Percentiles rank a stretch among this genome's conserved stretches.
phyloP scores from a whole-genome alignment of 2,113 vertebrate genomes.

The Prochilodus magdalenae region DNA sequence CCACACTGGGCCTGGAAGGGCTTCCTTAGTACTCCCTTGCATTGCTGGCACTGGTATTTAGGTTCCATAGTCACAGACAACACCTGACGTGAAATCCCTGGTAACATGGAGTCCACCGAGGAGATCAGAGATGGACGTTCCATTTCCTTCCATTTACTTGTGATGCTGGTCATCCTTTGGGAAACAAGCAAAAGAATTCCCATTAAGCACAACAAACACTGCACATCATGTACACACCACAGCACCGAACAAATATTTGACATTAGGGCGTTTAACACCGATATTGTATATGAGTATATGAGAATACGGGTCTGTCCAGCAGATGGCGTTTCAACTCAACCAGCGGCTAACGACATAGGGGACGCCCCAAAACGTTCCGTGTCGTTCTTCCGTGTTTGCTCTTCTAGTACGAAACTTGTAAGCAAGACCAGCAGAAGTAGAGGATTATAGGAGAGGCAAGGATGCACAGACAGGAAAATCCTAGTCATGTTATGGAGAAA shows the following conservation, averaged over 20 bases:
- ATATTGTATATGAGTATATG: too few species aligned
- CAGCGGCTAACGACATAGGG: too few species aligned
- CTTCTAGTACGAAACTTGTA: too few species aligned
- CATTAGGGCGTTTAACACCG: too few species aligned
- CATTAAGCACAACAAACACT: background rate
- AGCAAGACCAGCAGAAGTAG: too few species aligned
- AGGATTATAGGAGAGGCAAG: too few species aligned
- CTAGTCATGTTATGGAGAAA: too few species aligned
- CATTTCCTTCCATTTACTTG: constrained; percentile 54
- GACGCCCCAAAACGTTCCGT: too few species aligned
- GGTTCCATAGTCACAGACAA: constrained; percentile 76
- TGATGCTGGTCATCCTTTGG: constrained; percentile 46
- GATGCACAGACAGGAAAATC: too few species aligned
- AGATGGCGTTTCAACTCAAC: background rate
- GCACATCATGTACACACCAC: background rate
- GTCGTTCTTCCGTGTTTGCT: too few species aligned
- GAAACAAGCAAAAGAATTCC: background rate
- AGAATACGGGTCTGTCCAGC: too few species aligned
- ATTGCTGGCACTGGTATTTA: constrained; percentile 94
- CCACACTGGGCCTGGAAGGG: constrained; percentile 96
- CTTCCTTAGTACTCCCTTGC: constrained; percentile 87
- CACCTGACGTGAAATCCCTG: constrained; percentile 53
- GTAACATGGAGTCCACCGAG: constrained; percentile 43
- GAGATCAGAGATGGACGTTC: constrained; percentile 49
- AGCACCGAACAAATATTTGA: background rate